Evolutionary conservation across 2,888 invertebrate genomes (phyloP), one percentile per base, ranked within the genome.

Genomic region (Plebejus melissa): DNA sequence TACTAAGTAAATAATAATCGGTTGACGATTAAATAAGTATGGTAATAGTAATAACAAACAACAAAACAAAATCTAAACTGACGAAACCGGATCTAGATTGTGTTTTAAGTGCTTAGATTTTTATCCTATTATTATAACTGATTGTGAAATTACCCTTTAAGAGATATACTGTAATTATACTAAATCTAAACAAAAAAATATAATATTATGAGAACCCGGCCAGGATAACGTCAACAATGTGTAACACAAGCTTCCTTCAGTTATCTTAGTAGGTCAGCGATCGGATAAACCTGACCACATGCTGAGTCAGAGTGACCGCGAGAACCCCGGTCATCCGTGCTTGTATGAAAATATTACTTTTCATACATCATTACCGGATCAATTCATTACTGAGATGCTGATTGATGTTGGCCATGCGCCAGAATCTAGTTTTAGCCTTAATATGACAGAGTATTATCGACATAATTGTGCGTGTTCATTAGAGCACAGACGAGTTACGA

Each of bases 261-360:
- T 60, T 36, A 32, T 32, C 65, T 65, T 65, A 36, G 13, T 32
- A 16, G 32, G 65, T 65, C 65, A 65, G 36, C 32, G 65, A 5
- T 36, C 65, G 32, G 32, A 65, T 1, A 65, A 32, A 36, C 5
- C 65, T 32, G 32, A 65, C 65, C 32, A 36, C 65, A 36, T 65
- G 13, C 32, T 36, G 32, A 65, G 32, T 65, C 65, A 65, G 11
- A 13, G 32, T 65, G 65, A 65, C 32, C 54, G 16, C 11, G 7
- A 69, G 32, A 32, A 22, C 28, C 32, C 16, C 72, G 32, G 72
- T 72, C 72, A 72, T 70, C 28, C 41, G 38, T 70, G 22, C 16
- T 28, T 54, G 6, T 72, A 72, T 72, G 72, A 72, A 50, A 72
- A 71, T 46, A 71, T 46, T 71, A 71, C 46, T 46, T 71, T 71